Conservation (phyloP, 2,888 invertebrate genomes). For the Tanypteryx hageni region DNA sequence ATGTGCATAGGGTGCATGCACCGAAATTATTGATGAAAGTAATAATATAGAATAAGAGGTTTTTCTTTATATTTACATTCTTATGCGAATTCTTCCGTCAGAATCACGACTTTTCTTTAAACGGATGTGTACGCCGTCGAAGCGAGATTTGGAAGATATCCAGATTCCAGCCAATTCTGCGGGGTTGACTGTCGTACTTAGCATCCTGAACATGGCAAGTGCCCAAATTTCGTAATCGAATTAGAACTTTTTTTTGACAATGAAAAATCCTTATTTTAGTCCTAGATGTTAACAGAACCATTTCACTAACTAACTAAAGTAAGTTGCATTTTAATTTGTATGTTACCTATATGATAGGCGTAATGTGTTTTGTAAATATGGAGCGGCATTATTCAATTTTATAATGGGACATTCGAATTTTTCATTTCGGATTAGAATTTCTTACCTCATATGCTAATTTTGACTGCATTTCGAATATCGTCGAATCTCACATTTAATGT, state of each 20-base stretch:
- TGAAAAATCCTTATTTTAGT: too few relatives aligned
- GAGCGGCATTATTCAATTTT: too few relatives aligned
- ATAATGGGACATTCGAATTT: too few relatives aligned
- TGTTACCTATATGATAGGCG: too few relatives aligned
- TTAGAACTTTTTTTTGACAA: neutral
- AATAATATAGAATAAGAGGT: neutral
- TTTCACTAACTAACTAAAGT: too few relatives aligned
- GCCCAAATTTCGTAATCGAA: neutral
- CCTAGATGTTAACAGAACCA: too few relatives aligned
- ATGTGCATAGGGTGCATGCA: neutral
- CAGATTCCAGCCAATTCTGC: neutral
- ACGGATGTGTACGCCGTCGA: neutral
- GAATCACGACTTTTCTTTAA: neutral
- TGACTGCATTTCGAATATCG: too few relatives aligned
- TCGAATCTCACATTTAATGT: too few relatives aligned
- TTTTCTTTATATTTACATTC: neutral
- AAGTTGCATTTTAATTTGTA: too few relatives aligned
- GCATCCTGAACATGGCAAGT: neutral
- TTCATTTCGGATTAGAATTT: too few relatives aligned
- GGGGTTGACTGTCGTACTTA: neutral
- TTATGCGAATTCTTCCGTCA: neutral
- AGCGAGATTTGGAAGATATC: neutral
- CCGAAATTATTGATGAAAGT: neutral
- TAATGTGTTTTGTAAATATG: too few relatives aligned
- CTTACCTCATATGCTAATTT: too few relatives aligned